phyloP scores from a whole-genome alignment of 2,113 vertebrate species.

The Vombatus ursinus region DNA sequence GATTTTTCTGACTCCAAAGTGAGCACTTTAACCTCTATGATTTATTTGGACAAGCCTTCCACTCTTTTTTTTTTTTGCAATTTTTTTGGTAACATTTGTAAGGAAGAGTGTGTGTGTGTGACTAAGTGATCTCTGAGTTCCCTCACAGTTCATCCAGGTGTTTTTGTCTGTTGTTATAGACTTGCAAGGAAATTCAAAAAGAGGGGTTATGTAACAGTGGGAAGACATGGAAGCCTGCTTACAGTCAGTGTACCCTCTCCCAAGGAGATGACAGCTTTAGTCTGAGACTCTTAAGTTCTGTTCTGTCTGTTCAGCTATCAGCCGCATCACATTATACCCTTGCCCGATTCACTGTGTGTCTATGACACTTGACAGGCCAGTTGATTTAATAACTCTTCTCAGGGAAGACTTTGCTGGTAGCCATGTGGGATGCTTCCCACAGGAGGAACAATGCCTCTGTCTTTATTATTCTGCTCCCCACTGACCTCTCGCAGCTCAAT shows the following conservation, averaged over 20 bases:
- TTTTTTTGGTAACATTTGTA: neutral
- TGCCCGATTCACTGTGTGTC: neutral
- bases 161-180: neutral
- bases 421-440: slow-evolving; percentile 9
- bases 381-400: slow-evolving; percentile 30
- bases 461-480: slow-evolving; percentile 41
- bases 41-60: slow-evolving; percentile 22
- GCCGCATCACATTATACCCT: neutral
- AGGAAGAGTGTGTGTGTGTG: no score
- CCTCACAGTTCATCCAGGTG: neutral
- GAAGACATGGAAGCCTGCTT: neutral
- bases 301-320: neutral
- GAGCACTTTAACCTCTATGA: neutral
- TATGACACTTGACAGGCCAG: neutral
- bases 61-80: neutral
- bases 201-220: neutral
- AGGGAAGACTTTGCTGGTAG: neutral
- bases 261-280: neutral
- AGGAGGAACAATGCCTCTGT: slow-evolving; percentile 38
- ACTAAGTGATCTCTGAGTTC: neutral
- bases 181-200: slow-evolving; percentile 14
- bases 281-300: neutral
- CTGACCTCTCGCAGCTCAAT: slow-evolving; percentile 9
- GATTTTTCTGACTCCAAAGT: neutral
- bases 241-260: neutral